Conservation (phyloP, 2,797 vertebrate species). For the Karalla daura region DNA sequence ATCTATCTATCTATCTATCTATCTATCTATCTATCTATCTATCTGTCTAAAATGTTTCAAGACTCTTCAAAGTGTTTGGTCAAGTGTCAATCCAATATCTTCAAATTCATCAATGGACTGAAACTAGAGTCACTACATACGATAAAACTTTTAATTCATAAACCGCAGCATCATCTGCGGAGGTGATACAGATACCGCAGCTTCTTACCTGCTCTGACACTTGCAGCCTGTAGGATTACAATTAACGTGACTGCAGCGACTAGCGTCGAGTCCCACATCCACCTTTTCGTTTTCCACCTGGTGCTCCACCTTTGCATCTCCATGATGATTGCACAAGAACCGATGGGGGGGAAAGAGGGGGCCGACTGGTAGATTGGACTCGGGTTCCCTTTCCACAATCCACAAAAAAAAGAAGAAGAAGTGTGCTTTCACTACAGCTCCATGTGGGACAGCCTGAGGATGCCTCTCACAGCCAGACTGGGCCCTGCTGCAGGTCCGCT, state of each 20-base stretch:
- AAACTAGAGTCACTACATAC: no score
- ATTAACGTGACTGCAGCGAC: slow-evolving; percentile 79
- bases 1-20: no score
- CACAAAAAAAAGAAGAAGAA: no score
- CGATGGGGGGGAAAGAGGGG: slow-evolving; percentile 71
- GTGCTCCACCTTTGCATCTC: slow-evolving; percentile 91
- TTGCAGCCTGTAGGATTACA: slow-evolving; percentile 85
- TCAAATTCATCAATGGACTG: no score
- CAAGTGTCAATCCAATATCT: no score
- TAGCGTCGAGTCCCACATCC: slow-evolving; percentile 86
- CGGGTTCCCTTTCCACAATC: slow-evolving; percentile 79
- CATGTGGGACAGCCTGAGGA: slow-evolving; percentile 81
- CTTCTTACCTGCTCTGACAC: slow-evolving; percentile 92
- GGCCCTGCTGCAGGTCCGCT: slow-evolving; percentile 84
- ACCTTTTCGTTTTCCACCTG: slow-evolving; percentile 95
- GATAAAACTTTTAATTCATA: no score
- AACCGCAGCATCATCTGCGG: no score
- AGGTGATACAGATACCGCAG: slow-evolving; percentile 1
- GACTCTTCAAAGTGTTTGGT: no score
- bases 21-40: no score
- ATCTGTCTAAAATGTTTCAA: no score
- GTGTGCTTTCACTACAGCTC: slow-evolving; percentile 81
- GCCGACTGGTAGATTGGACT: slow-evolving; percentile 54
- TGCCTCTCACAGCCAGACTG: slow-evolving; percentile 72
- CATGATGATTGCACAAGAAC: slow-evolving; percentile 86